phyloP scores from a whole-genome alignment of 2,113 vertebrate species.

The Macheiramphus alcinus region DNA sequence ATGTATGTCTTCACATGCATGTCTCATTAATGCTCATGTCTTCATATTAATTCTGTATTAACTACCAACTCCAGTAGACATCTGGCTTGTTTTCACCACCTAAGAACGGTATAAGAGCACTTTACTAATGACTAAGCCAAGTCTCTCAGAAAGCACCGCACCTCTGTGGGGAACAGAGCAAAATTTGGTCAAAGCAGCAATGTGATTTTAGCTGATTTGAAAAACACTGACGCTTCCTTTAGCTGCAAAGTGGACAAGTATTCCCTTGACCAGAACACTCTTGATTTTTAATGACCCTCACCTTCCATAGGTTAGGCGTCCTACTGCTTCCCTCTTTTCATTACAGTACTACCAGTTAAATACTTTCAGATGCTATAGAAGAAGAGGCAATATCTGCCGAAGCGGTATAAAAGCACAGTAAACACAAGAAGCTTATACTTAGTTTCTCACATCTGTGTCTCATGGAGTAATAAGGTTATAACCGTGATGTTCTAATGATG shows the following conservation, averaged over 20 bases:
- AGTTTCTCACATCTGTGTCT: background rate
- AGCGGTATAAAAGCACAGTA: background rate
- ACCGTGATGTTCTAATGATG: background rate
- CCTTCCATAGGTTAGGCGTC: background rate
- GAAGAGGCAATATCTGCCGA: background rate
- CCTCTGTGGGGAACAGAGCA: background rate
- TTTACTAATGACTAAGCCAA: background rate
- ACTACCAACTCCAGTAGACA: background rate
- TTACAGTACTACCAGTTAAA: background rate
- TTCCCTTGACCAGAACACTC: background rate
- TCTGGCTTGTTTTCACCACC: background rate
- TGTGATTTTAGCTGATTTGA: background rate
- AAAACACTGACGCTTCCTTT: background rate
- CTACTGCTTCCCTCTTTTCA: background rate
- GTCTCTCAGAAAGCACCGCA: background rate
- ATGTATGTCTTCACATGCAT: background rate
- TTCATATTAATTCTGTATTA: background rate
- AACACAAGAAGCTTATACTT: background rate
- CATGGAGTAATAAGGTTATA: background rate
- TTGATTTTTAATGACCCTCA: background rate
- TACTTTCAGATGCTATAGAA: background rate
- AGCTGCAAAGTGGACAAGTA: background rate
- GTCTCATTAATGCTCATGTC: background rate
- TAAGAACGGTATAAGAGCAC: background rate
- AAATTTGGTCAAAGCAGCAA: background rate